Percentiles rank a stretch among this genome's conserved stretches.
Evolutionary conservation across 2,113 vertebrate genomes (phyloP).

Genomic region (Psittacula cyanocephala): DNA sequence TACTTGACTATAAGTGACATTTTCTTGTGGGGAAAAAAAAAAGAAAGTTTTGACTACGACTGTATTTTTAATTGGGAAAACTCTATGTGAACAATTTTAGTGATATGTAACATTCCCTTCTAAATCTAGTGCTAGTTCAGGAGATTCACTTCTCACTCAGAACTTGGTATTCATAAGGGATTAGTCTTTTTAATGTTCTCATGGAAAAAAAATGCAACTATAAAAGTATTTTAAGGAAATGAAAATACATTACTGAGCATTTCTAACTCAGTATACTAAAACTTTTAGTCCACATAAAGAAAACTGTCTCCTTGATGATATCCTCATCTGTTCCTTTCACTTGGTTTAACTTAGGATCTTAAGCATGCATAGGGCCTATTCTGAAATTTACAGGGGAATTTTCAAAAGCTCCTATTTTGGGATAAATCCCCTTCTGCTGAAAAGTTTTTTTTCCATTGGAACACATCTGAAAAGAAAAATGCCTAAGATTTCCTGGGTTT

Average conservation of each 20-base stretch:
- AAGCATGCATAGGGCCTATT: neutral
- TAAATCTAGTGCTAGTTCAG: neutral
- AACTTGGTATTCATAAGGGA: neutral
- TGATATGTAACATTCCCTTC: neutral
- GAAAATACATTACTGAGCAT: neutral
- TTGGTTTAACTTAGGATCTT: neutral
- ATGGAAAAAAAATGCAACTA: neutral
- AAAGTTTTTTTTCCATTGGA: neutral
- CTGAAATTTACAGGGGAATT: neutral
- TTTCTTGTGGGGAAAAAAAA: neutral
- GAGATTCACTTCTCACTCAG: neutral
- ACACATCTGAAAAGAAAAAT: neutral
- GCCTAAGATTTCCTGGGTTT: neutral
- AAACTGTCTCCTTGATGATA: neutral
- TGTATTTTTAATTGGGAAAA: neutral
- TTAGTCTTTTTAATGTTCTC: neutral
- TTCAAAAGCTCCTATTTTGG: neutral
- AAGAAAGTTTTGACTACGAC: neutral
- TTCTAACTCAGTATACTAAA: neutral
- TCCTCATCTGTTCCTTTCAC: neutral
- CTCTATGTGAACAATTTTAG: neutral
- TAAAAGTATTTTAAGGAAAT: neutral
- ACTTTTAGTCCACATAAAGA: neutral
- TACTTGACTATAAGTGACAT: neutral
- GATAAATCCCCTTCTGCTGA: neutral